Conservation (phyloP, 2,113 vertebrate genomes). For the Puntigrus tetrazona region DNA sequence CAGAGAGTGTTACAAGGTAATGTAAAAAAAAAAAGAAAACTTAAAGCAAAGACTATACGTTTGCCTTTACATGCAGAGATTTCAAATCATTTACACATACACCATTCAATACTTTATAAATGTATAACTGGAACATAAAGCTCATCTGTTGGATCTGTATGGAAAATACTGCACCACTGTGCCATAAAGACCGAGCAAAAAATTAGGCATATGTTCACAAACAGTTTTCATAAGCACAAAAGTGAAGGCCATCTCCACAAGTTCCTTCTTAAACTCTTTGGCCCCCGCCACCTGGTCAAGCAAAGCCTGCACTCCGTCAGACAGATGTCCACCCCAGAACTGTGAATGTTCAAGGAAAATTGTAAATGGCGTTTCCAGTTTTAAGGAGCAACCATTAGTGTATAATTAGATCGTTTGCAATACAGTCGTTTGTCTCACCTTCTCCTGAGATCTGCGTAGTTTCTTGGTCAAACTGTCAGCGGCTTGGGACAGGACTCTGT, state of each 20-base stretch:
- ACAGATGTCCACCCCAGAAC: conserved; percentile 71
- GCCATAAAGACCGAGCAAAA: conserved; percentile 73
- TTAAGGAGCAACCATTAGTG: background rate
- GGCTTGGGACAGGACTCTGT: conserved; percentile 53
- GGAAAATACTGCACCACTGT: conserved; percentile 71
- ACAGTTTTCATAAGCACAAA: conserved; percentile 83
- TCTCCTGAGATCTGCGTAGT: conserved; percentile 4
- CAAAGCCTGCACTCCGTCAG: conserved; percentile 58
- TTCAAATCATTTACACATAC: background rate
- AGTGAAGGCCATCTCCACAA: conserved; percentile 73
- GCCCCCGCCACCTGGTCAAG: conserved; percentile 60
- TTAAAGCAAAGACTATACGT: too few relatives aligned
- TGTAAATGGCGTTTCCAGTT: background rate
- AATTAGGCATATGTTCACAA: conserved; percentile 68
- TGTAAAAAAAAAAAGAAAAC: background rate
- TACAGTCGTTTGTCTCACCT: conserved; percentile 53
- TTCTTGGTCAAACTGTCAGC: conserved; percentile 62
- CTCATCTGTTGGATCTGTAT: background rate
- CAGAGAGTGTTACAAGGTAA: background rate
- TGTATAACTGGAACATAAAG: background rate
- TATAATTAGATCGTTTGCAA: background rate
- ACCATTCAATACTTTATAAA: background rate
- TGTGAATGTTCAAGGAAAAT: conserved; percentile 50
- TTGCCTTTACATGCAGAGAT: background rate
- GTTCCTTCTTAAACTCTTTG: conserved; percentile 72